Evolutionary conservation across 1,140 invertebrate genomes (phyloP).

Genomic region (Acromyrmex charruanus): DNA sequence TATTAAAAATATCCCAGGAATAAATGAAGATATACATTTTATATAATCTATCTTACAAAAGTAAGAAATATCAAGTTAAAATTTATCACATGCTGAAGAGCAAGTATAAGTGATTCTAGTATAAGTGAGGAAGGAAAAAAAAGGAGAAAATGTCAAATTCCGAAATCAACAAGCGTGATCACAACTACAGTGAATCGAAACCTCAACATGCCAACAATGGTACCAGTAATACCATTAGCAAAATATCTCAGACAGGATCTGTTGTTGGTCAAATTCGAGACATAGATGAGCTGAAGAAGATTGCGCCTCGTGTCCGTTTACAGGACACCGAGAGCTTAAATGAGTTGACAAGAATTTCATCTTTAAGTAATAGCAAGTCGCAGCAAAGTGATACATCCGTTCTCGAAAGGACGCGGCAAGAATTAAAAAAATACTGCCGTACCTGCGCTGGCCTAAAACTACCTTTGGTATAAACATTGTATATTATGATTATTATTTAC

Average conservation of each 20-base stretch:
- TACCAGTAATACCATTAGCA: constrained; percentile 17
- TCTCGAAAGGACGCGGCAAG: constrained; percentile 69
- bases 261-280: constrained; percentile 81
- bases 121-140: not conserved
- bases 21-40: not conserved
- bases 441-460: constrained; percentile 84
- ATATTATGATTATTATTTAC: not conserved
- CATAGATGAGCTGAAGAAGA: constrained; percentile 83
- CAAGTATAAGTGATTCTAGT: not conserved
- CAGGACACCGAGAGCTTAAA: constrained; percentile 77
- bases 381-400: constrained; percentile 45
- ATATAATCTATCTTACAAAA: not conserved
- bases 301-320: constrained; percentile 81
- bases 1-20: not conserved
- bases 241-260: constrained; percentile 17
- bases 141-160: constrained; percentile 66
- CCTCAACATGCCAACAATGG: not conserved
- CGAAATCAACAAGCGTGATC: constrained; percentile 73
- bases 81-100: not conserved
- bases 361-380: constrained; percentile 41
- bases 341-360: constrained; percentile 76
- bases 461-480: constrained; percentile 72
- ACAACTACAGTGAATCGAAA: constrained; percentile 76
- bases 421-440: constrained; percentile 83
- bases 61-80: not conserved